These are phyloP conservation scores for Cygnus buccinator DNA, from an alignment of 2,113 vertebrate species.

Conservation along the genomic window DNA sequence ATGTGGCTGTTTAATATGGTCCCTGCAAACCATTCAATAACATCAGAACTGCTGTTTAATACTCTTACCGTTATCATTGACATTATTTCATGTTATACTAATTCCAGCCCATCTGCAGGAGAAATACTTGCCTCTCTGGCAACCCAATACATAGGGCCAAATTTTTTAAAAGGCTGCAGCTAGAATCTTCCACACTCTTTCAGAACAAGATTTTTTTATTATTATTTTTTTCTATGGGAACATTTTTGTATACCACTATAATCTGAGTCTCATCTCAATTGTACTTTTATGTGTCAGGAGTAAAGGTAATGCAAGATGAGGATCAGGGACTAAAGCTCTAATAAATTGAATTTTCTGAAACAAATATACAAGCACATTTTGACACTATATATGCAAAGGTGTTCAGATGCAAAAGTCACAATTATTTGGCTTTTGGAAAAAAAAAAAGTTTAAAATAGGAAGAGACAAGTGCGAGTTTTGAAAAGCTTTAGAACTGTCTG, in stretches of 20 bases:
- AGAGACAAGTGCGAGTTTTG: not conserved
- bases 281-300: not conserved
- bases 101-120: constrained; percentile 31
- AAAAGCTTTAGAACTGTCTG: not conserved
- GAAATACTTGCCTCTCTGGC: not conserved
- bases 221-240: not conserved
- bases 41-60: constrained; percentile 56
- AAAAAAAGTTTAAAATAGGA: not conserved
- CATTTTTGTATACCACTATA: not conserved
- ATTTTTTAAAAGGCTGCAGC: not conserved
- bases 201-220: not conserved
- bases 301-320: not conserved
- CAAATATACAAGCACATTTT: not conserved
- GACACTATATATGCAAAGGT: not conserved
- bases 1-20: constrained; percentile 40
- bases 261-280: not conserved
- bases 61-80: constrained; percentile 57
- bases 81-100: constrained; percentile 49
- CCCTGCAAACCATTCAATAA: constrained; percentile 60
- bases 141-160: not conserved
- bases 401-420: not conserved
- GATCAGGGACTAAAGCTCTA: not conserved
- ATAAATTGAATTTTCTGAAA: not conserved
- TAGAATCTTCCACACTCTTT: not conserved
- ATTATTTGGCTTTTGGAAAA: not conserved